These are phyloP conservation scores for Drosophila rhopaloa DNA, from an alignment of 1,140 invertebrate genomes.

Conservation along the genomic window DNA sequence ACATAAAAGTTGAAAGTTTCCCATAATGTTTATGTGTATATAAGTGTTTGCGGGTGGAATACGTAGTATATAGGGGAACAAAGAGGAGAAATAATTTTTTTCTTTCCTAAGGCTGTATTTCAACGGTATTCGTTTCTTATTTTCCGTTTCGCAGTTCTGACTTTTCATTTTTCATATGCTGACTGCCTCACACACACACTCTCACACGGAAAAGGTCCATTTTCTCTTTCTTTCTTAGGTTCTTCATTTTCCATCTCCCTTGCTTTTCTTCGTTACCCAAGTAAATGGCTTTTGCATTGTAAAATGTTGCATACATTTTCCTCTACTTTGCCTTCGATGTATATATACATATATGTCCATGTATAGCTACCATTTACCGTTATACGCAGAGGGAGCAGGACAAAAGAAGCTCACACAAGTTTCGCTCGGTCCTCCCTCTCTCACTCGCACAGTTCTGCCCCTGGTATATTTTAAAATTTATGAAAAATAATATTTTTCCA, in stretches of 20 bases:
- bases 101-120: constrained; percentile 37
- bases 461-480: constrained; percentile 82
- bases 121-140: constrained; percentile 27
- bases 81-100: constrained; percentile 34
- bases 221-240: constrained; percentile 28
- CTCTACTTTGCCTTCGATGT: constrained; percentile 74
- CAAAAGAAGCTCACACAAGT: constrained; percentile 31
- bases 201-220: not conserved
- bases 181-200: constrained; percentile 49
- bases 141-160: constrained; percentile 65
- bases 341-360: constrained; percentile 27
- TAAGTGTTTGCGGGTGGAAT: constrained; percentile 29
- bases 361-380: constrained; percentile 43
- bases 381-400: constrained; percentile 46
- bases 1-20: constrained; percentile 69
- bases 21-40: constrained; percentile 28
- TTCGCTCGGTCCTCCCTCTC: constrained; percentile 9
- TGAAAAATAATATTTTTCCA: constrained; percentile 84
- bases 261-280: constrained; percentile 25
- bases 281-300: constrained; percentile 83
- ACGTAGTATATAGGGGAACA: constrained; percentile 48
- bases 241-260: constrained; percentile 35
- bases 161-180: constrained; percentile 83
- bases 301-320: constrained; percentile 83
- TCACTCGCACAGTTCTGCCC: constrained; percentile 11